Evolutionary conservation across 2,113 vertebrate species (phyloP).

Genomic region (Sapayoa aenigma): DNA sequence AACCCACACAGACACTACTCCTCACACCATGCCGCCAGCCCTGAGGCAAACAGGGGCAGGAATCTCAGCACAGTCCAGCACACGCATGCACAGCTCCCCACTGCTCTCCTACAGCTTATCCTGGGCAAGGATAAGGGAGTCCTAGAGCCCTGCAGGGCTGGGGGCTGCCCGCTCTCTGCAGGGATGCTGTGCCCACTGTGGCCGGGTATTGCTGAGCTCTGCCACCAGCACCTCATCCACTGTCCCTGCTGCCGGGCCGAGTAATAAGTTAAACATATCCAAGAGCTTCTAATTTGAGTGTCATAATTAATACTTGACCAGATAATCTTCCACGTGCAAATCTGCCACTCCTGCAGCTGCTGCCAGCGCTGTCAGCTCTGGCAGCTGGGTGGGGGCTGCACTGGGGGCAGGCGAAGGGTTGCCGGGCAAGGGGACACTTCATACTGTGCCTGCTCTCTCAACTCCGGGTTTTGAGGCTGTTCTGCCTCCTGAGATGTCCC

Average conservation of each 20-base stretch:
- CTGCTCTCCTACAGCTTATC: background rate
- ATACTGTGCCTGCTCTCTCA: accelerated
- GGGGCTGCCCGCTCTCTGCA: accelerated
- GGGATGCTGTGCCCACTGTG: accelerated
- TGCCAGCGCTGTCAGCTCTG: background rate
- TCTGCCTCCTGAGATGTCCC: accelerated
- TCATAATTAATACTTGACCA: background rate
- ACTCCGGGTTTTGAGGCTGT: background rate
- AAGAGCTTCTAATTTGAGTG: background rate
- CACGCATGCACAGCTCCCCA: no score
- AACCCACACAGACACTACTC: accelerated
- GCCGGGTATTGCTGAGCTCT: accelerated
- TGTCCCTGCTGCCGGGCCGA: accelerated
- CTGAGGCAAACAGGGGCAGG: background rate
- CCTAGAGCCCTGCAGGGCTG: background rate
- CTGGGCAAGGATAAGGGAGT: background rate
- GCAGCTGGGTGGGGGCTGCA: background rate
- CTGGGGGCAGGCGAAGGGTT: background rate
- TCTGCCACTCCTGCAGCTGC: background rate
- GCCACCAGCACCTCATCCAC: accelerated
- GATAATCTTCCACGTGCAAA: background rate
- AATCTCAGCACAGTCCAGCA: background rate
- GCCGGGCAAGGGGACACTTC: background rate
- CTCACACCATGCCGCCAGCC: accelerated
- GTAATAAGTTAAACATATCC: accelerated